Evolutionary conservation across 2,797 vertebrate species (phyloP).

Genomic region (Tachyglossus aculeatus): DNA sequence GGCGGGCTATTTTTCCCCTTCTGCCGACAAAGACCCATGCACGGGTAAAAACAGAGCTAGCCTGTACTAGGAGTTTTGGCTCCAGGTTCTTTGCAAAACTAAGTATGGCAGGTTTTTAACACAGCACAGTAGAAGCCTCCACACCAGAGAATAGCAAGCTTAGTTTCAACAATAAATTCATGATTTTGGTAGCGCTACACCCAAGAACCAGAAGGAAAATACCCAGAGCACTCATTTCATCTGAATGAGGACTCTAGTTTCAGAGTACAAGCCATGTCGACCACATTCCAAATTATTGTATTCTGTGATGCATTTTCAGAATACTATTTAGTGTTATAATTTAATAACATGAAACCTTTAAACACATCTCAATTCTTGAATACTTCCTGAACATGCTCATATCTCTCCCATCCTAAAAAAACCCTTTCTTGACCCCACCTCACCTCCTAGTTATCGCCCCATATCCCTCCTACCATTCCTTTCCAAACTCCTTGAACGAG

Average conservation of each 20-base stretch:
- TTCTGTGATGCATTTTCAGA: no score
- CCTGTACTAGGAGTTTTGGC: slow-evolving; percentile 72
- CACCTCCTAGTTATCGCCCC: no score
- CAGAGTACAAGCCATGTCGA: no score
- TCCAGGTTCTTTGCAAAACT: slow-evolving; percentile 60
- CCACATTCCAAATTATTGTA: no score
- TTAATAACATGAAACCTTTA: no score
- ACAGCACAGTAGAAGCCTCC: slow-evolving; percentile 2
- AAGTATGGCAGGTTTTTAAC: slow-evolving; percentile 55
- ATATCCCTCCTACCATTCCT: no score
- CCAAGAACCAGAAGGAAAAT: background rate
- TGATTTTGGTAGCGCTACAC: background rate
- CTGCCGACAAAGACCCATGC: slow-evolving; percentile 84
- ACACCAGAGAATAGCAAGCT: background rate
- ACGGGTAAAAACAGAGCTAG: slow-evolving; percentile 75
- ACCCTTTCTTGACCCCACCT: no score
- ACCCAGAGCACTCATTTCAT: background rate
- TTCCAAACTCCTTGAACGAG: no score
- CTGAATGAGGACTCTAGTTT: background rate
- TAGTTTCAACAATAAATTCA: slow-evolving; percentile 8
- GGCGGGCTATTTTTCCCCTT: slow-evolving; percentile 82
- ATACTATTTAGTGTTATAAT: no score
- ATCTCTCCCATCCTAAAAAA: no score
- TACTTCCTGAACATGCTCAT: no score
- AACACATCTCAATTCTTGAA: no score